These are phyloP conservation scores for Phortica variegata DNA, from an alignment of 1,140 invertebrate species.

Conservation along the genomic window DNA sequence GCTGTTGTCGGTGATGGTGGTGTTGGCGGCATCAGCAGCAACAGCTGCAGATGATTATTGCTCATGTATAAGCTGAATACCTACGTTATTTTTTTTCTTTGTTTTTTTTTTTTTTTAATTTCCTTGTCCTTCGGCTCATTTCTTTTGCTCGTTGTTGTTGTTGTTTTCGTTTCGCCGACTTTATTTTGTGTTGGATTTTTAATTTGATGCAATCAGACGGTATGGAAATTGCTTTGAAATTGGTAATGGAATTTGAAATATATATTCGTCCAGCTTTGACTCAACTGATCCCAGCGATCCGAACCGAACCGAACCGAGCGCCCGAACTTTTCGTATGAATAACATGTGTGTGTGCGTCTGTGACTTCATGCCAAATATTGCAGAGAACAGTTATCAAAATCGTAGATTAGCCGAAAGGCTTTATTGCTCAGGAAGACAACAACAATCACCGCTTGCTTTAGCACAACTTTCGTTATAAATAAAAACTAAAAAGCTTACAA, in stretches of 20 bases:
- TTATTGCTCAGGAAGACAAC: too few species aligned
- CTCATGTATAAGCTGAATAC: not conserved
- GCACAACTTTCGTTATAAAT: too few species aligned
- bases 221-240: slow-evolving; percentile 40
- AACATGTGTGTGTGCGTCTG: not conserved
- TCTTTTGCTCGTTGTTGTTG: not conserved
- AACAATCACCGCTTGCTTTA: too few species aligned
- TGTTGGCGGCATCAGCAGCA: slow-evolving; percentile 6
- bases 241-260: slow-evolving; percentile 35
- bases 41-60: slow-evolving; percentile 33
- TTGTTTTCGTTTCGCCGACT: not conserved
- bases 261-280: slow-evolving; percentile 18
- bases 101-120: slow-evolving; percentile 7
- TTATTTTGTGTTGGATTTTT: slow-evolving; percentile 21
- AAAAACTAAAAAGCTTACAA: too few species aligned
- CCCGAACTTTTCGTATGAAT: not conserved
- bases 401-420: slow-evolving; percentile 24
- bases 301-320: slow-evolving; percentile 22
- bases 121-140: too few species aligned
- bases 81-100: slow-evolving; percentile 28
- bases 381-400: slow-evolving; percentile 10
- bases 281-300: slow-evolving; percentile 20
- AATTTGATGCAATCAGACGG: slow-evolving; percentile 35
- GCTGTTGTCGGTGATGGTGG: slow-evolving; percentile 1
- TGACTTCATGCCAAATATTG: not conserved